These are phyloP conservation scores for Urocynchramus pylzowi DNA, from an alignment of 2,113 vertebrate genomes.

Conservation along the genomic window DNA sequence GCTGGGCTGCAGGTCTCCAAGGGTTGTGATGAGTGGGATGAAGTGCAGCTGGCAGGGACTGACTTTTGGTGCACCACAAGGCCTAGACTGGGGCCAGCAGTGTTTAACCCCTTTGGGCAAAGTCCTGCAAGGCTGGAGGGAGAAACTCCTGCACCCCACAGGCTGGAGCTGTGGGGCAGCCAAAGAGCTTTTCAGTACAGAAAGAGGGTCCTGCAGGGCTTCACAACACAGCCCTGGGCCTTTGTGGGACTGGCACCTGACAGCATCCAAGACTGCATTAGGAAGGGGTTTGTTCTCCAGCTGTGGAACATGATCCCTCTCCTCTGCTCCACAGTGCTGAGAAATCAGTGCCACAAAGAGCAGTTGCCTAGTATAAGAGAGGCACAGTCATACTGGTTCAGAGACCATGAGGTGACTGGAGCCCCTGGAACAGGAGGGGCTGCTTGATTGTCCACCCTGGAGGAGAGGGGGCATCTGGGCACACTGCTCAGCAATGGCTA, in stretches of 20 bases:
- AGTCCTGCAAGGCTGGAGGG: background rate
- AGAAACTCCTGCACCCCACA: background rate
- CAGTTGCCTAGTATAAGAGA: background rate
- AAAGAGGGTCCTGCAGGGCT: background rate
- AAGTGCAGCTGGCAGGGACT: background rate
- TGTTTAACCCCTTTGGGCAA: background rate
- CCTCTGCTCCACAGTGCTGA: background rate
- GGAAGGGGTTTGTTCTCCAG: background rate
- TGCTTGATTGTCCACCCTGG: background rate
- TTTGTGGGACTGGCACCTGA: background rate
- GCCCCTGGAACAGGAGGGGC: background rate
- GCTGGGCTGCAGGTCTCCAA: background rate
- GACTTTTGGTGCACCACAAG: background rate
- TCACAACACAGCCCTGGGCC: fast-evolving
- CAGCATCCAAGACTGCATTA: background rate
- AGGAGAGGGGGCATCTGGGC: background rate
- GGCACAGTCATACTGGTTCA: background rate
- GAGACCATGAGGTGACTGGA: background rate
- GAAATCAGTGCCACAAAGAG: background rate
- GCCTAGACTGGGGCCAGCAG: too few species aligned
- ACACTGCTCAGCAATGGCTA: background rate
- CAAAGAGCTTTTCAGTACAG: background rate
- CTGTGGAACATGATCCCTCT: background rate
- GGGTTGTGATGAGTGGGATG: background rate
- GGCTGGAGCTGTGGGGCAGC: background rate